Evolutionary conservation across 2,797 vertebrate genomes (phyloP), one percentile per base, ranked within the genome.

Genomic region (Propithecus perrieri): DNA sequence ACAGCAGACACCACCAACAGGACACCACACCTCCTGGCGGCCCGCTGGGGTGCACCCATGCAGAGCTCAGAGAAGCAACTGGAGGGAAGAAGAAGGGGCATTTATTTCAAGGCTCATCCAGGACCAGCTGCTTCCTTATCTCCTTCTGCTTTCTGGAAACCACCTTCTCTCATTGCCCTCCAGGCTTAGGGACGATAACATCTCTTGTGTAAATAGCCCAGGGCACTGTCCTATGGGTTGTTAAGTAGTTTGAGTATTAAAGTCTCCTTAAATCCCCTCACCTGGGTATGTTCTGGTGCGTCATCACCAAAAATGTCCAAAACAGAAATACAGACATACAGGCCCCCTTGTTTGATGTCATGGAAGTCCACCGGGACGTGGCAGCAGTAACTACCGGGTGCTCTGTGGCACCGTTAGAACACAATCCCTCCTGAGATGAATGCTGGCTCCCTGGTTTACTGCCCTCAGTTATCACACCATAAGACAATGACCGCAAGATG

Each of bases 1-100:
- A 5, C 12, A 7, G 50, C 8, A 33, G 17, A 7, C 0, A 15
- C 41, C 2, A 1, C 76, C 67, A 18, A 61, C 0, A 50, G 38
- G 20, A n/a, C 1, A 15, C 11, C 14, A 20, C 0, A 41, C 24
- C 38, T 69, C 33, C 41, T 5, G 15, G 15, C 6, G 41, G 24
- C 17, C 18, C n/a, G 20, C 4, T 38, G 46, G n/a, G 35, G 0
- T 65, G 78, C 33, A 17, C 8, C 71, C 33, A 48, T 4, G 17
- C 33, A 50, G 69, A 79, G 38, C 15, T 46, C 53, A 35, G 41
- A 26, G 8, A 5, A 63, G 41, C 5, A 1, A n/a, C 14, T 5
- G 4, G 10, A 90, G 22, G 30, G 80, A 38, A 53, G 13, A 1
- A 69, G 38, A 9, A 10, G 46, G 15, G 4, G 5, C 17, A 41